Evolutionary conservation across 2,888 invertebrate genomes (phyloP).

Genomic region (Cotesia congregata): DNA sequence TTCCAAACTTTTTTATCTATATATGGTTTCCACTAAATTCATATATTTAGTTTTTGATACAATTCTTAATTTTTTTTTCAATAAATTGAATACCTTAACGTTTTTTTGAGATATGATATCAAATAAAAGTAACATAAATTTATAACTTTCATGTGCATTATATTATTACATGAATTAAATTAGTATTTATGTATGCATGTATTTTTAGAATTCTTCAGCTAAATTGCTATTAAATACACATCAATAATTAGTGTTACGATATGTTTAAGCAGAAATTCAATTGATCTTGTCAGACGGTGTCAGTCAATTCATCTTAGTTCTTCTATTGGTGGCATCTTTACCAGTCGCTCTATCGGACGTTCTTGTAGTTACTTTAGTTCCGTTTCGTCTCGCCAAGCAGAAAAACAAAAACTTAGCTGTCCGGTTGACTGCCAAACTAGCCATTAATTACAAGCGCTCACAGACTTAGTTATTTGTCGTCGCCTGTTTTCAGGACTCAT

Average conservation of each 20-base stretch:
- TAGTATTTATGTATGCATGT: neutral
- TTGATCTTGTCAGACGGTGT: slow-evolving; percentile 74
- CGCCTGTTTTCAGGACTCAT: slow-evolving; percentile 41
- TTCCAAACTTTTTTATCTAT: too few species aligned
- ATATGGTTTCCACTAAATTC: too few species aligned
- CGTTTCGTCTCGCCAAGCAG: slow-evolving; percentile 44
- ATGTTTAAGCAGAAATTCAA: slow-evolving; percentile 73
- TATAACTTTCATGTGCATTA: neutral
- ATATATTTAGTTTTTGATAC: too few species aligned
- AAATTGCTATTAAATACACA: neutral
- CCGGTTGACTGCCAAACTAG: slow-evolving; percentile 69
- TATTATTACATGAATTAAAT: neutral
- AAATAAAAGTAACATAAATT: too few species aligned
- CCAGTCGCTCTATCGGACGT: slow-evolving; percentile 56
- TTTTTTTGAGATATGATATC: too few species aligned
- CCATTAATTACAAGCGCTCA: slow-evolving; percentile 66
- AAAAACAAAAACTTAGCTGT: slow-evolving; percentile 67
- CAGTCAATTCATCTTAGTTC: slow-evolving; percentile 72
- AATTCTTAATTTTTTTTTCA: too few species aligned
- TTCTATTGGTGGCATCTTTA: slow-evolving; percentile 65
- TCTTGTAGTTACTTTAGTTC: slow-evolving; percentile 38
- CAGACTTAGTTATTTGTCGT: slow-evolving; percentile 62
- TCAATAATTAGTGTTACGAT: slow-evolving; percentile 6
- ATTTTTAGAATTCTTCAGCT: neutral
- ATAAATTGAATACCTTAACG: too few species aligned